Evolutionary conservation across 37 sponge, comb jelly and placozoan species (phyloP).

Genomic region (Eunapius fragilis): DNA sequence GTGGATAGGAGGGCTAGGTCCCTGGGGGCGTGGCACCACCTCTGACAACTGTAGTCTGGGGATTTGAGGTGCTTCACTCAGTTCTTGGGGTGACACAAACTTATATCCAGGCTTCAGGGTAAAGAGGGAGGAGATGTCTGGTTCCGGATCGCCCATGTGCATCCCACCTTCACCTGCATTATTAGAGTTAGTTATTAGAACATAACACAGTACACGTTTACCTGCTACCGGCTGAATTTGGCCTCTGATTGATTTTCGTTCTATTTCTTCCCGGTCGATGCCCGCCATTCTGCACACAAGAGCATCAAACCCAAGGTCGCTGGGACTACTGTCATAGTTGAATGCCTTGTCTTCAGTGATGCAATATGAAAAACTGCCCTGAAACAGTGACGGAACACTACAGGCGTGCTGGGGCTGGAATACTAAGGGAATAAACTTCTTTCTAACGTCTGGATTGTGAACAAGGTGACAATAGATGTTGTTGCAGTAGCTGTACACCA

Average conservation of each 20-base stretch:
- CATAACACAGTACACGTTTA: background rate
- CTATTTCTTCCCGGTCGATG: conserved; percentile 40
- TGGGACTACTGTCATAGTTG: conserved; percentile 22
- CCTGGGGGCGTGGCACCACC: background rate
- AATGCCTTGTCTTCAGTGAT: conserved; percentile 7
- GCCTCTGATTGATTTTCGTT: background rate
- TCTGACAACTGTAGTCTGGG: background rate
- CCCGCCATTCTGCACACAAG: conserved; percentile 64
- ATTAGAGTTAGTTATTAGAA: background rate
- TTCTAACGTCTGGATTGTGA: background rate
- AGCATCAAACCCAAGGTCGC: conserved; percentile 33
- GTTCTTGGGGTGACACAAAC: background rate
- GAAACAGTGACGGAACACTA: conserved; percentile 34
- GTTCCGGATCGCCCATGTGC: background rate
- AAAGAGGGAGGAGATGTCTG: background rate
- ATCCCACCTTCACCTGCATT: background rate
- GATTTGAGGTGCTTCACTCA: background rate
- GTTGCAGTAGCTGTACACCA: conserved; percentile 2
- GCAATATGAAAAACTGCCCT: background rate
- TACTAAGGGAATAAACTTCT: conserved; percentile 50
- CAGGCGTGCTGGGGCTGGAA: background rate
- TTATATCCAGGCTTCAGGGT: background rate
- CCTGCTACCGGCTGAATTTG: background rate
- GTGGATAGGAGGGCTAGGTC: background rate
- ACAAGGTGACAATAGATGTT: conserved; percentile 15